Percentiles rank a stretch among this genome's conserved stretches.
phyloP scores from a whole-genome alignment of 2,113 vertebrate species.

The Cercocebus atys region DNA sequence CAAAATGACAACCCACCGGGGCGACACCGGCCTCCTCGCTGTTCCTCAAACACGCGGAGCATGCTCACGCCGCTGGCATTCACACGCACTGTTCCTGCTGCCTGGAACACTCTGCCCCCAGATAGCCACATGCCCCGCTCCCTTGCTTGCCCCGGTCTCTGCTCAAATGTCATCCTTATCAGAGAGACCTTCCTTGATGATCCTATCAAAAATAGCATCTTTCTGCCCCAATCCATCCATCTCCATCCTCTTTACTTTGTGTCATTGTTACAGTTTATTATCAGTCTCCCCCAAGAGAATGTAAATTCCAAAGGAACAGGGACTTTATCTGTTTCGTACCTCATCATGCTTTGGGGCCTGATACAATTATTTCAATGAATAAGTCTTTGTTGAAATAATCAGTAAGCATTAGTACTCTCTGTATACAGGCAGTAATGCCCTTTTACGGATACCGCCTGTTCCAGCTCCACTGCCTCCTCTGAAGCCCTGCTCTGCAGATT shows the following conservation, averaged over 20 bases:
- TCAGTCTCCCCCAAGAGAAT: not conserved
- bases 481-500: too few relatives aligned
- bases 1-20: slow-evolving; percentile 27
- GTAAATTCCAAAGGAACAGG: not conserved
- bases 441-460: not conserved
- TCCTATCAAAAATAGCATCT: not conserved
- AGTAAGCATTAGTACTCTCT: not conserved
- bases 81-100: not conserved
- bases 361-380: not conserved
- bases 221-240: not conserved
- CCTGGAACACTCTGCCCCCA: not conserved
- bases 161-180: not conserved
- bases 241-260: not conserved
- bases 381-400: not conserved
- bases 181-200: not conserved
- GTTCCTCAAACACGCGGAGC: not conserved
- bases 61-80: not conserved
- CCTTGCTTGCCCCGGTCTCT: not conserved
- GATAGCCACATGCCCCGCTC: fast-evolving
- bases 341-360: not conserved
- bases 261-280: not conserved
- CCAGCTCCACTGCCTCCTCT: not conserved
- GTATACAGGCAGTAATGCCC: not conserved
- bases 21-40: not conserved
- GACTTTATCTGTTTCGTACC: not conserved